Base-by-base conservation (phyloP, 1,140 invertebrate species). In the Tetramorium simillimum region DNA sequence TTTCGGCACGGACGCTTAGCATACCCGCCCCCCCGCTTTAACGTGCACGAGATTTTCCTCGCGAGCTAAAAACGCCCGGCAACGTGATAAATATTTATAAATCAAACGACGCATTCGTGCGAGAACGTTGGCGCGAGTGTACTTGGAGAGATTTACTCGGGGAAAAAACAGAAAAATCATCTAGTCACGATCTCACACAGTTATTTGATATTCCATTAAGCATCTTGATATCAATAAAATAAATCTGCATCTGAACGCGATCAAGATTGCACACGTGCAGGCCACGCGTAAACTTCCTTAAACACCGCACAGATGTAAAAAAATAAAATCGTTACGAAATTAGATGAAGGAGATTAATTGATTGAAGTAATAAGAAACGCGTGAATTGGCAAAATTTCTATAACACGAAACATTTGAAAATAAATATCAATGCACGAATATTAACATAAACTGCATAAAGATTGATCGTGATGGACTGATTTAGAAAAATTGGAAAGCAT, bases 11-110 rank as follows among this genome's bases (percentile, higher is more conserved):
- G 16, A 43, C 24, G 51, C 21, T 21, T n/a, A 51, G 33, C 49
- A 37, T 33, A 33, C 51, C 14, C 51, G 12, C 18, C 18, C 18
- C 18, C 14, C 9, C n/a, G 33, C 37, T 28, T 43, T 21, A 58
- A 33, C 10, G 9, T 49, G 33, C 33, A 24, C 46, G 60, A 56
- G 21, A 78, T 85, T 65, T 73, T 40, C 21, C 46, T 65, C 18
- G 73, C 33, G 3, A 65, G 46, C 46, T 60, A 49, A 85, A 75
- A 84, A 65, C n/a, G 46, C 12, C 12, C 14, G 73, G 73, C 43
- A 6, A 33, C 60, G 58, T 78, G 62, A 78, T 85, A 78, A 85
- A 85, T 85, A 85, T 78, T 85, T 85, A 85, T 77, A 85, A 85
- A 85, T 65, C 53, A 43, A 24, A 37, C 33, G 73, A 33, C 28